phyloP scores from a whole-genome alignment of 2,888 invertebrate genomes.

The Microctonus brassicae region DNA sequence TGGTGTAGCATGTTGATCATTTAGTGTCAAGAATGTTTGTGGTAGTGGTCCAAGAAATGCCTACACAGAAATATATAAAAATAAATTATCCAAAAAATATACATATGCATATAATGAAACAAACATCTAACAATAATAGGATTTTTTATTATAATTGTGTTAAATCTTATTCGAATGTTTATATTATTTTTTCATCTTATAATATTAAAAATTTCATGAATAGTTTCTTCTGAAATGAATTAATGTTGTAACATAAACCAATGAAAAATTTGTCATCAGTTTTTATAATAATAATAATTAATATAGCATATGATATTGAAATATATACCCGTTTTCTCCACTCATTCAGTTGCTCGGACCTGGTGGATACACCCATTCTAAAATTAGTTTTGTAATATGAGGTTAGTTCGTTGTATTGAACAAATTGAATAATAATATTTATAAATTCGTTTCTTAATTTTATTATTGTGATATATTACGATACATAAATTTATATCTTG shows the following conservation, averaged over 20 bases:
- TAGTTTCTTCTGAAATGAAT: too few relatives aligned
- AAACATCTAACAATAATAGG: too few relatives aligned
- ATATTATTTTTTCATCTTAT: too few relatives aligned
- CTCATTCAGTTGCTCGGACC: constrained; percentile 56
- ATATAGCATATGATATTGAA: background rate
- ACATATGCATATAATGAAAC: too few relatives aligned
- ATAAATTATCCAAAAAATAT: background rate
- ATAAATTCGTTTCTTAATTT: background rate
- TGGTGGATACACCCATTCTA: constrained; percentile 55
- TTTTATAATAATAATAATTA: background rate
- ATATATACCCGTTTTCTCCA: constrained; percentile 60
- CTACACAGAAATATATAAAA: constrained; percentile 63
- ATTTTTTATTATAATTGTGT: background rate
- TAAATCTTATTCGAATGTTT: background rate
- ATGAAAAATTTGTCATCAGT: too few relatives aligned
- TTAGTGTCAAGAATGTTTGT: constrained; percentile 79
- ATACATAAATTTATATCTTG: background rate
- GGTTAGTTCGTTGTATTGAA: background rate
- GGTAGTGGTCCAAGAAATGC: constrained; percentile 86
- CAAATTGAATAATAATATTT: background rate
- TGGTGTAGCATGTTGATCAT: constrained; percentile 69
- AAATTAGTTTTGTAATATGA: background rate
- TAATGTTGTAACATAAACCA: too few relatives aligned
- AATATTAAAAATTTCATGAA: too few relatives aligned
- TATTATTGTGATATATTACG: background rate